A percentile compares a stretch with the other conserved stretches of the same genome.
Evolutionary conservation across 2,113 vertebrate species (phyloP).

Genomic region (Notiomystis cincta): DNA sequence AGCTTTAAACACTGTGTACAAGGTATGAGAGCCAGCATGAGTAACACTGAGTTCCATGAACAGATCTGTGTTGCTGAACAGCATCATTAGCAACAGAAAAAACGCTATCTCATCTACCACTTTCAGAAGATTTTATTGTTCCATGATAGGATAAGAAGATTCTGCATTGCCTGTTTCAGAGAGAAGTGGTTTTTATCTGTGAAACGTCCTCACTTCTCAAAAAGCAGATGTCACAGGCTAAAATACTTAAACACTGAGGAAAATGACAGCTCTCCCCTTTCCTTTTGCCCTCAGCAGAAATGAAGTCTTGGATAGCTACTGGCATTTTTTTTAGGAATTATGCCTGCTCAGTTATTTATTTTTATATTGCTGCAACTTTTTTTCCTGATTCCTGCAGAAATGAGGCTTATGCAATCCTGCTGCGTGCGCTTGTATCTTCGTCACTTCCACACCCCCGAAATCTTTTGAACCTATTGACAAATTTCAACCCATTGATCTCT

Average conservation of each 20-base stretch:
- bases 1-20: background rate
- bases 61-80: background rate
- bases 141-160: background rate
- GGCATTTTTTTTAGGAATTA: constrained; percentile 8
- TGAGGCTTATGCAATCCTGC: constrained; percentile 18
- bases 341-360: constrained; percentile 18
- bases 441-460: constrained; percentile 11
- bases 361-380: constrained; percentile 43
- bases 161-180: background rate
- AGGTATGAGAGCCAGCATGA: background rate
- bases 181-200: background rate
- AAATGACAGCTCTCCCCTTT: background rate
- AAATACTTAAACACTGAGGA: background rate
- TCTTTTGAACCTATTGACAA: constrained; percentile 39
- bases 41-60: background rate
- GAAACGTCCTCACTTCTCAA: background rate
- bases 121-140: background rate
- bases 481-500: constrained; percentile 33
- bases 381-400: constrained; percentile 22
- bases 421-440: background rate
- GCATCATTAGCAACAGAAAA: background rate
- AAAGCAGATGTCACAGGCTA: background rate
- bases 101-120: background rate
- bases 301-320: background rate
- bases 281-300: background rate